Conservation (phyloP, 2,113 vertebrate genomes). For the Ceratotherium simum region DNA sequence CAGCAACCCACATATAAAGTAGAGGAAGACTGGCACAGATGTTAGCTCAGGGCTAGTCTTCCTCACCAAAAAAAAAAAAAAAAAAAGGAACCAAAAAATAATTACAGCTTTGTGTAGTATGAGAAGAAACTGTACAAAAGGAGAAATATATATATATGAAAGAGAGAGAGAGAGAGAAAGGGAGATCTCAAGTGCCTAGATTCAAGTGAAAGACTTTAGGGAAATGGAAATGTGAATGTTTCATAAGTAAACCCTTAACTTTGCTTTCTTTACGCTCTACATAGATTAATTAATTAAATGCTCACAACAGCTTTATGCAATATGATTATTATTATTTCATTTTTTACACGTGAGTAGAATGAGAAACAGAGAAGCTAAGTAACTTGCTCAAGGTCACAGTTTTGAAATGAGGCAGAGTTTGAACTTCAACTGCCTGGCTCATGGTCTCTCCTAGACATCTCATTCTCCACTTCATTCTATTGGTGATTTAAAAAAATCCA, state of each 20-base stretch:
- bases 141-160: background rate
- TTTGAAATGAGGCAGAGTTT: background rate
- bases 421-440: background rate
- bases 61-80: no score
- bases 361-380: background rate
- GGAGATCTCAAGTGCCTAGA: background rate
- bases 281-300: background rate
- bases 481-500: background rate
- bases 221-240: background rate
- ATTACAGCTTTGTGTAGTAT: background rate
- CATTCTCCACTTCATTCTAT: background rate
- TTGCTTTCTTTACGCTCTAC: background rate
- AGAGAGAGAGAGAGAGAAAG: background rate
- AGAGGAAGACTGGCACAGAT: no score
- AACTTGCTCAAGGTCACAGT: background rate
- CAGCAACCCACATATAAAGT: no score
- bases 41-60: no score
- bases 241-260: background rate
- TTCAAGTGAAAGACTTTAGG: background rate
- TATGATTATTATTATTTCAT: background rate
- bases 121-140: background rate
- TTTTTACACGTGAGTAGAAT: background rate
- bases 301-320: background rate
- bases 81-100: background rate
- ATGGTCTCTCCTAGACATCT: background rate